Base-by-base conservation (phyloP, 1,140 invertebrate genomes). In the Platyura marginata region DNA sequence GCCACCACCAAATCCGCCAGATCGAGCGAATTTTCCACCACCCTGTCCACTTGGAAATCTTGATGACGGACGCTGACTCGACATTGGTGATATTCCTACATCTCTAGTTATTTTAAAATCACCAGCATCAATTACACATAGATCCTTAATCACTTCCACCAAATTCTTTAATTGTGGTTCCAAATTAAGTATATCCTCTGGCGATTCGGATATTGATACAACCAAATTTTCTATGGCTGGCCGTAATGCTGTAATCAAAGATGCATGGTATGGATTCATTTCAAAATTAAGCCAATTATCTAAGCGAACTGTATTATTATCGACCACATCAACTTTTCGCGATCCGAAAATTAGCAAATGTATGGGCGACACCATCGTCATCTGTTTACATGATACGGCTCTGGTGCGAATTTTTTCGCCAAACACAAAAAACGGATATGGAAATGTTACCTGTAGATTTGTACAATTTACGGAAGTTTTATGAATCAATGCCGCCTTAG, bases 401-500 rank as follows among this genome's bases (percentile, higher is more conserved):
- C 86, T 69, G 0, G 93, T 97, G 41, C 93, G 75, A 37, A 98
- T 90, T 74, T 98, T 98, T 67, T 98, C 94, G 2, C 91, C 91
- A 63, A 97, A 98, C 25, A 98, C 85, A 59, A 98, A 96, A 55
- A 95, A 89, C 3, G 94, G 94, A 44, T 81, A 94, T 1, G 86
- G 84, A 52, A 96, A 97, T 43, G 71, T 72, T 42, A 88, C 73
- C 37, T 84, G 80, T 43, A 74, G 67, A 56, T 85, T 89, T 47
- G 75, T 83, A 60, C 91, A 95, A 65, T 96, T 96, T 1, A 98
- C 90, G 1, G 93, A 98, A 0, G 90, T 90, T 61, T 97, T 98
- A 63, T 96, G 90, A 41, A 98, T 83, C 1, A 98, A 63, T 1
- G 93, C 94, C 3, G 80, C 76, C 61, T 91, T 94, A 18, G 86